Evolutionary conservation across 1,140 invertebrate species (phyloP).

Genomic region (Aethina tumida): DNA sequence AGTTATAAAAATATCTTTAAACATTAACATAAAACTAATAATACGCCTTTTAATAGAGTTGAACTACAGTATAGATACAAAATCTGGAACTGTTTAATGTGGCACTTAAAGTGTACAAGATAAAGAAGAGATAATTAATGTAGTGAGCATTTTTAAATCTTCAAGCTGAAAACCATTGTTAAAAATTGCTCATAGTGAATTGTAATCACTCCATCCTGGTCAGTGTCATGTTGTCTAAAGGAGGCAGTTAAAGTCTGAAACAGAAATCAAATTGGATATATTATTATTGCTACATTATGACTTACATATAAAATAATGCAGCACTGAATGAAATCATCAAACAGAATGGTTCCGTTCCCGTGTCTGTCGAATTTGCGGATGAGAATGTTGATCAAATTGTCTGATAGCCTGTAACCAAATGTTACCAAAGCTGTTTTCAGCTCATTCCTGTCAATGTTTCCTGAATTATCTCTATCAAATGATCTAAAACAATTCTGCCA

Average conservation of each 20-base stretch:
- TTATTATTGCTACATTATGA: constrained; percentile 29
- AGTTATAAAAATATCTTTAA: too few relatives aligned
- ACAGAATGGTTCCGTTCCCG: constrained; percentile 82
- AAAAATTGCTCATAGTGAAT: constrained; percentile 98
- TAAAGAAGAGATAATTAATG: too few relatives aligned
- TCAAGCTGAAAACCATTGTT: constrained; percentile 87
- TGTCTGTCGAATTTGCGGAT: constrained; percentile 90
- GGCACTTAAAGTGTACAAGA: too few relatives aligned
- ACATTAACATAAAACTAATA: too few relatives aligned
- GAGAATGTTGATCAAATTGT: constrained; percentile 69
- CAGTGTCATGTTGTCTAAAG: constrained; percentile 83
- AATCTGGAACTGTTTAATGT: too few relatives aligned
- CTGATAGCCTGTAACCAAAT: constrained; percentile 90
- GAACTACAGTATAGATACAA: too few relatives aligned
- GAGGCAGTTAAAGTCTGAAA: constrained; percentile 83
- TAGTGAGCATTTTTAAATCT: constrained; percentile 66
- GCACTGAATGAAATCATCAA: constrained; percentile 99
- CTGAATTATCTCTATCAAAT: constrained; percentile 90
- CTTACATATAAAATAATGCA: constrained; percentile 89
- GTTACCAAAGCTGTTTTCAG: constrained; percentile 79
- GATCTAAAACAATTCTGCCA: constrained; percentile 94
- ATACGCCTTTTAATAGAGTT: too few relatives aligned
- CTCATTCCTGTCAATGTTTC: constrained; percentile 90
- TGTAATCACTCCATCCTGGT: constrained; percentile 90
- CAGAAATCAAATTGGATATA: too few relatives aligned